Evolutionary conservation across 2,888 invertebrate genomes (phyloP), one percentile per base, ranked within the genome.

Genomic region (Mesochorus sp.): DNA sequence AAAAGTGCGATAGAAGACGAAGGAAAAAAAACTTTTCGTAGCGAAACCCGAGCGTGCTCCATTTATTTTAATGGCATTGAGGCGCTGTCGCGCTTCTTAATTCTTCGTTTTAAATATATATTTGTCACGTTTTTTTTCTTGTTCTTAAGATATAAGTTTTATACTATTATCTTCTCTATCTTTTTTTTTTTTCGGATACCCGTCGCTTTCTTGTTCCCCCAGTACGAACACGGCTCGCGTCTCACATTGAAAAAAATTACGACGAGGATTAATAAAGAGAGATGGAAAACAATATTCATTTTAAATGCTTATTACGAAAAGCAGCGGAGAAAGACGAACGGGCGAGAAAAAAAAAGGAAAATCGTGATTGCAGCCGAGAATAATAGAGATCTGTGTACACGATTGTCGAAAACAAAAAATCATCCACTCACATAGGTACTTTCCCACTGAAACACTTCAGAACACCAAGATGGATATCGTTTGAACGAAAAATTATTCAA

Each of bases 11-110:
- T 10, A 12, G 3, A 24, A n/a, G 31, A 39, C 21, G 47, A 21
- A 28, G 3, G 1, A 3, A 64, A 37, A 51, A 53, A 24, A 39
- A 51, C 8, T 19, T 19, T 26, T 49, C 24, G 1, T 34, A 59
- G 68, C 67, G 34, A 77, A 68, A 62, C 73, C 62, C 77, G 73
- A 77, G 62, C 24, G 73, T 77, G 55, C 68, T 77, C 73, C 62
- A 34, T 51, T 73, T 61, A 68, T 57, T 68, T 68, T 51, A 61
- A 55, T 67, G 67, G n/a, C n/a, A n/a, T n/a, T n/a, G n/a, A n/a
- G n/a, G n/a, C n/a, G n/a, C n/a, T n/a, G n/a, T n/a, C n/a, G n/a
- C n/a, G n/a, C n/a, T n/a, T n/a, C n/a, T n/a, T n/a, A n/a, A n/a
- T n/a, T n/a, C 42, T 12, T 62, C 37, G 17, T 39, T 44, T 68